Conservation (phyloP, 2,888 invertebrate genomes). For the Muschampia plurimacula region DNA sequence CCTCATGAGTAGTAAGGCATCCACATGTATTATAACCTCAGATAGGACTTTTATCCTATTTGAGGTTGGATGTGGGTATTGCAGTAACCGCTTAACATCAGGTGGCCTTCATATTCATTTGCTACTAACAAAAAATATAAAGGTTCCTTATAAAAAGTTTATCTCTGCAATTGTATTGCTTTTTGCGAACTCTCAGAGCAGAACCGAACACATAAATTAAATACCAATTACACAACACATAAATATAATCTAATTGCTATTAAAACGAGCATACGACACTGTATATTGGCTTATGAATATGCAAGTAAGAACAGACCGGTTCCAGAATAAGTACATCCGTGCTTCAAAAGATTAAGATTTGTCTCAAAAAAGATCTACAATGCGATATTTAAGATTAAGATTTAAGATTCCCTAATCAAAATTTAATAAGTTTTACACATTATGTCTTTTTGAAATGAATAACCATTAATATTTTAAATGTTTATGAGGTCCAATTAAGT, state of each 20-base stretch:
- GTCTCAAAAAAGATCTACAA: neutral
- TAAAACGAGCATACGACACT: conserved; percentile 19
- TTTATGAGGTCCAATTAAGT: no score
- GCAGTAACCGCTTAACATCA: no score
- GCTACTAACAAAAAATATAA: neutral
- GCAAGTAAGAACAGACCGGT: conserved; percentile 19
- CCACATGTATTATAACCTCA: no score
- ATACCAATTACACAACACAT: conserved; percentile 21
- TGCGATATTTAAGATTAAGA: no score
- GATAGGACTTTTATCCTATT: no score
- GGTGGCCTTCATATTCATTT: no score
- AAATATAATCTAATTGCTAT: conserved; percentile 31
- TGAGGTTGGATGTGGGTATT: no score
- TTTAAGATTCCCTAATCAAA: no score
- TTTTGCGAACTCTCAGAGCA: neutral
- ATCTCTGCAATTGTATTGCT: neutral
- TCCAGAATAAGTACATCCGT: conserved; percentile 15
- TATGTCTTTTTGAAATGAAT: no score
- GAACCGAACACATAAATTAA: conserved; percentile 22
- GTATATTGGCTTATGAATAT: conserved; percentile 27
- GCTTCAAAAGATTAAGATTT: neutral
- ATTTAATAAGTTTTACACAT: no score
- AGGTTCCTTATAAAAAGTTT: neutral
- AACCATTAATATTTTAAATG: no score
- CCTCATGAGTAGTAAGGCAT: no score